Base-by-base conservation (phyloP, 2,113 vertebrate genomes). In the Gobius niger region DNA sequence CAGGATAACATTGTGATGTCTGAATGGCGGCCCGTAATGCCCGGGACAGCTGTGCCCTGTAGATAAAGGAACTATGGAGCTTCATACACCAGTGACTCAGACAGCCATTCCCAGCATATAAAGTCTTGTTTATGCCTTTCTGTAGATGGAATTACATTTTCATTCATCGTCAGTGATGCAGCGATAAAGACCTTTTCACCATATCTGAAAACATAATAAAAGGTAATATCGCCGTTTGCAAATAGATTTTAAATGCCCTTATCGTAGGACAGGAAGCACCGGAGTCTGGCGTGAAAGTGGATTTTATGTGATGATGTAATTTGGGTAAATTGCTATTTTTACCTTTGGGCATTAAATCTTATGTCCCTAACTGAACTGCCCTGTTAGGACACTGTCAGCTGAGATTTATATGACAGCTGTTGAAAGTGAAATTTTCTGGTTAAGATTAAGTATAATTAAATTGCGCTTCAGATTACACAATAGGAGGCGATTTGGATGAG, bases 81-180 rank as follows among this genome's bases (percentile, higher is more conserved):
- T 60, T 60, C 40, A 60, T 42, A 42, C 57, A 42, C 57, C 14
- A 60, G 57, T 60, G 57, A 13, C 42, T 42, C 57, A 41, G 34
- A 60, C 34, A n/a, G 57, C 57, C 34, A 60, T 60, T 42, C 15
- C 40, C 13, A 42, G 40, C 57, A 44, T 40, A 9, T 14, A 14
- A 60, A 60, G 40, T 60, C 57, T 60, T 60, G 57, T 60, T 60
- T 60, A 60, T 60, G 40, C 14, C 34, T 44, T 60, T 60, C 57
- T 60, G 34, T 60, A 44, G 40, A 44, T 60, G 57, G 40, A 42
- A 60, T 60, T 44, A 60, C 57, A 60, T 60, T 60, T 60, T 60
- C 40, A 60, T 60, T 60, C 57, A 60, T 42, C 57, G 15, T 60
- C 40, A 60, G n/a, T 44, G 57, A 60, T 60, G 34, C 57, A 60